These are phyloP conservation scores for Condylura cristata DNA, from an alignment of 2,113 vertebrate genomes.

Conservation along the genomic window DNA sequence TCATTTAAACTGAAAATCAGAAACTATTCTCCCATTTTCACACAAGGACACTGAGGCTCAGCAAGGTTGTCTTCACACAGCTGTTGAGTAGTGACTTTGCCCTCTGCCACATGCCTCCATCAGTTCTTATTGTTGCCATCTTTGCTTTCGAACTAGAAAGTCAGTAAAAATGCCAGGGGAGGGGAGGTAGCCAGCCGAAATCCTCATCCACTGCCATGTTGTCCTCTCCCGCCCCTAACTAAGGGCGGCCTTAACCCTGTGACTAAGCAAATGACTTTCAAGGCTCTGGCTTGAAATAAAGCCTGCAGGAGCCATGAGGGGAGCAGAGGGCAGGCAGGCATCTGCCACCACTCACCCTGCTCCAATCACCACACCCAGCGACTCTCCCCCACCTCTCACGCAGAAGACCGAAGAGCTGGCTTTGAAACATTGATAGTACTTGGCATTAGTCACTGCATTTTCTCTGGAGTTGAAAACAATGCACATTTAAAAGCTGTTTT, in stretches of 20 bases:
- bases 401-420: neutral
- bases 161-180: neutral
- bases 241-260: neutral
- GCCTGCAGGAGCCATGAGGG: neutral
- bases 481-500: neutral
- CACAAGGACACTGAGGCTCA: neutral
- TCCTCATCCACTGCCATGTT: neutral
- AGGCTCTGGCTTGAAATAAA: fast-evolving
- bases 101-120: neutral
- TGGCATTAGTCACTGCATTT: neutral
- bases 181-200: neutral
- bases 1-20: neutral
- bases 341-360: neutral
- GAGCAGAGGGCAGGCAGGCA: neutral
- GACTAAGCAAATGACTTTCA: neutral
- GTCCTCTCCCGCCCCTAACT: neutral
- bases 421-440: neutral
- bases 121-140: neutral
- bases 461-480: neutral
- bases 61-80: neutral
- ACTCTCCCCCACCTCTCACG: neutral
- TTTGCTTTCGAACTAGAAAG: neutral
- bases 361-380: fast-evolving
- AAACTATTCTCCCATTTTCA: neutral
- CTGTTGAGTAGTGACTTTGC: neutral